Evolutionary conservation across 30 jellyfish, hydroid and myxozoan genomes (phyloP).

Genomic region (Hydractinia echinata): DNA sequence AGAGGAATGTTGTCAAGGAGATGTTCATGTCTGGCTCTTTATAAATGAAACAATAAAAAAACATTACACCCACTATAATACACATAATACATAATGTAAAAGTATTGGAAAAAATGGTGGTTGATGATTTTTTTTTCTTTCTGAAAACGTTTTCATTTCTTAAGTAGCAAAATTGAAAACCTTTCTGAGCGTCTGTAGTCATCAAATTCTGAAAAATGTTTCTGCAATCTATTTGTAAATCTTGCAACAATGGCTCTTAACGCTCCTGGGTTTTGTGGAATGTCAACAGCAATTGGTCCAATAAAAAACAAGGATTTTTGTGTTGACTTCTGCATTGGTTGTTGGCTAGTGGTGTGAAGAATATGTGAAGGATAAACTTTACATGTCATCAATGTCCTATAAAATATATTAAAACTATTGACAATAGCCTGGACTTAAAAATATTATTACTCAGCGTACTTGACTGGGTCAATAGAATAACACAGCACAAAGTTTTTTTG

Average conservation of each 20-base stretch:
- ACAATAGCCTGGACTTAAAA: no score
- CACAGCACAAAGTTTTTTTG: neutral
- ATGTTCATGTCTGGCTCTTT: neutral
- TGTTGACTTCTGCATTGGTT: slow-evolving; percentile 20
- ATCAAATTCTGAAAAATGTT: slow-evolving; percentile 72
- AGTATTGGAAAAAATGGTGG: neutral
- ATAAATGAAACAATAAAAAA: neutral
- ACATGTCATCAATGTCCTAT: slow-evolving; percentile 67
- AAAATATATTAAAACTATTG: neutral
- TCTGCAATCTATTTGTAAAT: slow-evolving; percentile 68
- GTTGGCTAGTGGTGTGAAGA: slow-evolving; percentile 43
- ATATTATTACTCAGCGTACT: neutral
- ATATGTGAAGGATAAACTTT: slow-evolving; percentile 55
- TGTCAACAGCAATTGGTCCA: slow-evolving; percentile 67
- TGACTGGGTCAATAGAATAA: neutral
- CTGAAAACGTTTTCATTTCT: neutral
- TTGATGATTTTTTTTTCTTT: neutral
- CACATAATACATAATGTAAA: neutral
- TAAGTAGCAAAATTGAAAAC: slow-evolving; percentile 17
- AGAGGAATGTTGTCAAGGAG: neutral
- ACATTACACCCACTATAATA: no score
- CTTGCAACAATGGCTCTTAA: slow-evolving; percentile 53
- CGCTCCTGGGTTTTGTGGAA: slow-evolving; percentile 95
- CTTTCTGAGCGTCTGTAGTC: slow-evolving; percentile 59
- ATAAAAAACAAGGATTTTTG: slow-evolving; percentile 33